Evolutionary conservation across 1,140 invertebrate species (phyloP).

Genomic region (Marisa cornuarietis): DNA sequence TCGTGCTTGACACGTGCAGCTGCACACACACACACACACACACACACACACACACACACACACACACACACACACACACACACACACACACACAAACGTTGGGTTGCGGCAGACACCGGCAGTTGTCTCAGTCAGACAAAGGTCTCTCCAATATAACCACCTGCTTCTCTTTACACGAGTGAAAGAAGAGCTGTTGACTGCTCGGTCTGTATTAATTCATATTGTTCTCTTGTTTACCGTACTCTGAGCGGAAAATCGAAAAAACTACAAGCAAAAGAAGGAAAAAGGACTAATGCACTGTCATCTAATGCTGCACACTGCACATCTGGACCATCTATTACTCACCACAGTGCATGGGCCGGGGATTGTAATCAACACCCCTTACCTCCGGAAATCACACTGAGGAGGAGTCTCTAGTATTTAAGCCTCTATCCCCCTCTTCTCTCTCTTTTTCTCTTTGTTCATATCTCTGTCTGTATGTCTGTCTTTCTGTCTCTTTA

Average conservation of each 20-base stretch:
- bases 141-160: background rate
- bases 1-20: background rate
- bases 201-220: background rate
- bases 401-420: background rate
- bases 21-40: conserved; percentile 4
- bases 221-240: background rate
- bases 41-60: conserved; percentile 6
- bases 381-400: background rate
- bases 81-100: background rate
- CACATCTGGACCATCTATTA: no score
- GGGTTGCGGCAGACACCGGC: no score
- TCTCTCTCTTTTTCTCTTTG: no score
- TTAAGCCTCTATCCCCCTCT: background rate
- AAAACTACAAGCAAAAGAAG: no score
- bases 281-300: no score
- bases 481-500: background rate
- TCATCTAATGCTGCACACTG: no score
- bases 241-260: no score
- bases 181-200: background rate
- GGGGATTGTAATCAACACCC: no score
- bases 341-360: no score
- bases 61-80: background rate
- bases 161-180: background rate
- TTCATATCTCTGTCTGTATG: background rate
- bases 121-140: background rate